Base-by-base conservation (phyloP, 2,797 vertebrate species). In the Ctenopoma multispine region DNA sequence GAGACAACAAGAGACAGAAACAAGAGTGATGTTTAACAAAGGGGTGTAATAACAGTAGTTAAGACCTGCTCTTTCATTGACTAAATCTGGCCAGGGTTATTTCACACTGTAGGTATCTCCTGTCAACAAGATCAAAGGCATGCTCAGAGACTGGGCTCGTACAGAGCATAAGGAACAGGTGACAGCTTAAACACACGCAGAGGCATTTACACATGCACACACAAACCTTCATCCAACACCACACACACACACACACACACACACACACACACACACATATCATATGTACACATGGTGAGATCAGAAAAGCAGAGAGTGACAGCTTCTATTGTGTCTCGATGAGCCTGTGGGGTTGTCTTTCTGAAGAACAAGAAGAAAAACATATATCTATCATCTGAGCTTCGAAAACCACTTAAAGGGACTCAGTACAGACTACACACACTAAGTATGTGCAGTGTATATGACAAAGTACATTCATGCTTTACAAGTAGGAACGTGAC, bases 61-160 rank as follows among this genome's bases (percentile, higher is more conserved):
- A 85, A 86, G 67, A 53, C 49, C 69, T 86, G 75, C 91, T 93
- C 93, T 94, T 92, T 95, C 92, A 94, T 94, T 93, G 92, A 92
- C 76, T 67, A 90, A 86, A 89, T 90, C 87, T 92, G 90, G 75
- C 65, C 34, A 31, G 80, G 83, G 81, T 91, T 94, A 92, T 93
- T 95, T 95, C 92, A 94, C 81, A 90, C 85, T 85, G 81, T 89
- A 93, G 84, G 88, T 92, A 93, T 94, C 94, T 90, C 89, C 86
- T 89, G 78, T 83, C 41, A 78, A 86, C 70, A 67, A 93, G 90
- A 93, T 94, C 88, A 95, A 96, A 96, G 92, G 78, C 81, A 86
- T 5, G 20, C 72, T 38, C 67, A 63, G 85, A 92, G 84, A 91
- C 80, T 56, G n/a, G 70, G 64, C 69, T 82, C 21, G 56, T 46